A percentile compares a stretch with the other conserved stretches of the same genome.
Conservation (phyloP, 2,888 invertebrate genomes). For the Cacoxenus indagator region DNA sequence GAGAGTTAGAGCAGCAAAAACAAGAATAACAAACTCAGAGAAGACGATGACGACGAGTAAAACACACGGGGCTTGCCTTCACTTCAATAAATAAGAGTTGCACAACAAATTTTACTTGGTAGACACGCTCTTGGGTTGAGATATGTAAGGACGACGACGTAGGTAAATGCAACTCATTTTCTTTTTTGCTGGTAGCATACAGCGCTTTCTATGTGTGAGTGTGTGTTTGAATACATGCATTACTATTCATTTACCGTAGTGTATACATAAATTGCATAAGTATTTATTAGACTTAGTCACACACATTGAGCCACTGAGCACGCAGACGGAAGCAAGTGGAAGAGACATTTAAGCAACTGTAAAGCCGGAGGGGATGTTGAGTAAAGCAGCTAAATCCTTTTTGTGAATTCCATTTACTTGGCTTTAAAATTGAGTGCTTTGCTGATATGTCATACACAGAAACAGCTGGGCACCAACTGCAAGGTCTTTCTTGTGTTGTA, state of each 20-base stretch:
- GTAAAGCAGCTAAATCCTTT: too few species aligned
- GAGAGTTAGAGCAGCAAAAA: background rate
- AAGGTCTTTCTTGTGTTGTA: too few species aligned
- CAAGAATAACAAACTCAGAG: background rate
- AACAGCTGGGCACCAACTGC: too few species aligned
- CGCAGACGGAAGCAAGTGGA: background rate
- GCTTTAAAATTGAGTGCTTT: background rate
- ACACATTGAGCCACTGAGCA: background rate
- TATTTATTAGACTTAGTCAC: background rate
- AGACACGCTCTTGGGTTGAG: background rate
- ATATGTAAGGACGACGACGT: background rate
- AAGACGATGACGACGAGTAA: background rate
- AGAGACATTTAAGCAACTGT: too few species aligned
- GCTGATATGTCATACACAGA: background rate
- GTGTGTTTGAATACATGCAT: too few species aligned
- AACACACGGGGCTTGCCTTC: background rate
- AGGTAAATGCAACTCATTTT: background rate
- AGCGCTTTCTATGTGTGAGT: too few species aligned
- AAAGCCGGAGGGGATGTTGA: too few species aligned
- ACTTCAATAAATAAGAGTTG: background rate
- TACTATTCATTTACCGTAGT: background rate
- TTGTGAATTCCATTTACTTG: background rate
- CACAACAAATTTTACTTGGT: background rate
- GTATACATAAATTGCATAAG: slow-evolving; percentile 4
- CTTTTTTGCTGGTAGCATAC: too few species aligned